Base-by-base conservation (phyloP, 2,113 vertebrate genomes). In the Climacteris rufus region DNA sequence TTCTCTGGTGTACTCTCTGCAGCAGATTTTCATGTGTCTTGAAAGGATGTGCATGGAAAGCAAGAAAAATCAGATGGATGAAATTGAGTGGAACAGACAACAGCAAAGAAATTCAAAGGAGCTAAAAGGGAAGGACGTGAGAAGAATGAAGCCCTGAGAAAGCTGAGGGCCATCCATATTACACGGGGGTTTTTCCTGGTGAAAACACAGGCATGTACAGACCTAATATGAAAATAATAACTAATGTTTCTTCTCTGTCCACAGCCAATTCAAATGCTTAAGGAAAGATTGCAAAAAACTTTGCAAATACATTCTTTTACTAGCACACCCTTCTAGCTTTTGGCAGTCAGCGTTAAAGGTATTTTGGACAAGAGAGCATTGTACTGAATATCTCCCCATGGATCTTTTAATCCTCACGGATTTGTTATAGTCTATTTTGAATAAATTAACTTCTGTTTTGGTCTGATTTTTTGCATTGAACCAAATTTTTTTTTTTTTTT, bases 81-180 rank as follows among this genome's bases (percentile, higher is more conserved):
- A 92, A 92, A 96, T 78, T 89, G 89, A 91, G 83, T 82, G 77
- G 87, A 96, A 94, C 5, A 10, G 56, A 94, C 60, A 91, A 91
- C 33, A 92, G 24, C 24, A 87, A 88, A 74, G 80, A 66, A 94
- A 89, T 42, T 54, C 1, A 2, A 66, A 72, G 39, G 27, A 74
- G 39, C 37, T 87, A 59, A 95, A 70, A 65, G 16, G 15, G 50
- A 95, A 88, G 37, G 31, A 79, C 0, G 0, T 81, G 76, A 83
- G 35, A 79, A 75, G 90, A 93, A 93, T 45, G 40, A 80, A 83
- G 42, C 23, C 81, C 47, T 59, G 52, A 94, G 64, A 77, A 89
- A 35, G 39, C 35, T 57, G 54, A 63, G 37, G 40, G n/a, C 61
- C 9, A 0, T 40, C 45, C 71, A 23, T 30, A 31, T 37, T 57